phyloP scores from a whole-genome alignment of 2,888 invertebrate genomes.

The Pristionchus japonicus region DNA sequence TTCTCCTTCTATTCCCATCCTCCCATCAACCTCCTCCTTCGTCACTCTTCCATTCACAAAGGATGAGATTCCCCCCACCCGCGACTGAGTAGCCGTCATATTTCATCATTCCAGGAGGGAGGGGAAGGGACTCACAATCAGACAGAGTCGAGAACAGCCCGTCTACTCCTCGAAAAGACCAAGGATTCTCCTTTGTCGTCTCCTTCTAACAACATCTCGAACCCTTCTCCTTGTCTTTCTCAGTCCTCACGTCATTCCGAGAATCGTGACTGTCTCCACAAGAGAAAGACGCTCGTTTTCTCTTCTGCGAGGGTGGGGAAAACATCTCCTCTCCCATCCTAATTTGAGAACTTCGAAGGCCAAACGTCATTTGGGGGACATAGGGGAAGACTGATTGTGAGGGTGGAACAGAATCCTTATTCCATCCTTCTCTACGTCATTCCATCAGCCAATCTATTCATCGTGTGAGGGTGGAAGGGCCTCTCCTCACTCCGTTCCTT shows the following conservation, averaged over 20 bases:
- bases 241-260: neutral
- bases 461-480: neutral
- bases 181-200: neutral
- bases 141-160: neutral
- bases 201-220: neutral
- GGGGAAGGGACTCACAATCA: too few relatives aligned
- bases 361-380: neutral
- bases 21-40: neutral
- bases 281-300: neutral
- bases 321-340: neutral
- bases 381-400: neutral
- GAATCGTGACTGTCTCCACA: neutral
- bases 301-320: neutral
- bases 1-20: neutral
- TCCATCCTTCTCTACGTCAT: neutral
- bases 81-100: neutral
- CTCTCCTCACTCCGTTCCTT: slow-evolving; percentile 2
- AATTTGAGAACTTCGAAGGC: neutral
- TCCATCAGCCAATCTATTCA: neutral
- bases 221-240: neutral
- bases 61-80: neutral
- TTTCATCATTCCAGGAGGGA: neutral
- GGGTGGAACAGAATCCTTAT: neutral
- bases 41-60: neutral
- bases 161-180: neutral